Evolutionary conservation across 2,888 invertebrate genomes (phyloP), one percentile per base, ranked within the genome.

Genomic region (Ptychoptera contaminata): DNA sequence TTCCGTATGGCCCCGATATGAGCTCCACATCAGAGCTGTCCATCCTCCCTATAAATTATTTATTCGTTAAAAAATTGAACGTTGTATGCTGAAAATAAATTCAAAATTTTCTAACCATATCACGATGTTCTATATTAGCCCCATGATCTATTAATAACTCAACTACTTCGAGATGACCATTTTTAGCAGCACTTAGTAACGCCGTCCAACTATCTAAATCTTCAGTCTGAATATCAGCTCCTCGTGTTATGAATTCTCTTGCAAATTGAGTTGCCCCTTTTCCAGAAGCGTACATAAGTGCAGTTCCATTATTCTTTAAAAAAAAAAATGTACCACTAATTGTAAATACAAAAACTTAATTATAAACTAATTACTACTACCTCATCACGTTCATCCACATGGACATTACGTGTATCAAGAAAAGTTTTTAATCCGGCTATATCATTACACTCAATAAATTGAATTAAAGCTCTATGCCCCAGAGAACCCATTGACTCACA

Each of bases 11-110:
- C 90, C 94, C 63, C 94, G 92, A 69, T 98, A 98, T 8, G 90
- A 78, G 0, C 93, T 90, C 97, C 97, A 98, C 84, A 97, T 91
- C 45, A 98, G 72, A 0, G 96, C 77, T 4, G 93, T 86, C 97
- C 97, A 98, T 34, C 91, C 92, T 53, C 93, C 93, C 92, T 92
- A 65, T 49, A 53, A 59, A 54, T 30, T 30, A 37, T 10, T n/a
- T n/a, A n/a, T 36, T 34, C 4, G 42, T 23, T 29, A 44, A 43
- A 16, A 36, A 39, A 35, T 36, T 32, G 38, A 50, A 63, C 72
- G 4, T n/a, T 11, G n/a, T n/a, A n/a, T n/a, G n/a, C 32, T 7
- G 9, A 11, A 32, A 32, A 32, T 9, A 32, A 36, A 12, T 4
- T 36, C 8, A 12, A 8, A 36, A 12, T 2, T 12, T 4, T 14